Conservation (phyloP, 1,140 invertebrate genomes). For the Gryllus bimaculatus region DNA sequence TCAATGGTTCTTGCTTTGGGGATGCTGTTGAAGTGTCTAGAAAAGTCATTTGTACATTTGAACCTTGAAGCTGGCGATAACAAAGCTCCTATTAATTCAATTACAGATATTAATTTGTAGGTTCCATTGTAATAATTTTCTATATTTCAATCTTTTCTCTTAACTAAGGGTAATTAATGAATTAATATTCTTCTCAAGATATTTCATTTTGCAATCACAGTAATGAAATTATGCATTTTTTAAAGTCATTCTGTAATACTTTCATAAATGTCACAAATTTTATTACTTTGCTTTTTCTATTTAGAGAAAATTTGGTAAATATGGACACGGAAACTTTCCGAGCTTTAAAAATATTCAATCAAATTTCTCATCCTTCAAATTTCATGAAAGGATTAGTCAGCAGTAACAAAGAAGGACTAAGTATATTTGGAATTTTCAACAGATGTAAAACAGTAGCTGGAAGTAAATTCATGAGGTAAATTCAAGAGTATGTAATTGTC, state of each 20-base stretch:
- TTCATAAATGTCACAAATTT: background rate
- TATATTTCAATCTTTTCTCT: background rate
- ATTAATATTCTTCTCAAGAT: background rate
- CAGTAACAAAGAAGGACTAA: slow-evolving; percentile 55
- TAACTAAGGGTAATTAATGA: background rate
- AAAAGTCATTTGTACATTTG: slow-evolving; percentile 54
- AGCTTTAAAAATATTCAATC: slow-evolving; percentile 64
- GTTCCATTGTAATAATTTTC: slow-evolving; percentile 25
- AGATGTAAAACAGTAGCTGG: slow-evolving; percentile 57
- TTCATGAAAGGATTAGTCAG: slow-evolving; percentile 54
- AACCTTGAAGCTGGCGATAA: slow-evolving; percentile 40
- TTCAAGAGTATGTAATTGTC: background rate
- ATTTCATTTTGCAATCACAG: background rate
- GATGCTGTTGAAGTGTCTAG: slow-evolving; percentile 61
- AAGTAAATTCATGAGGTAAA: slow-evolving; percentile 40
- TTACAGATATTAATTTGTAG: slow-evolving; percentile 56
- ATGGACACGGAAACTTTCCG: slow-evolving; percentile 62
- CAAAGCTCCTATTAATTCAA: slow-evolving; percentile 45
- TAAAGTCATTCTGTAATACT: background rate
- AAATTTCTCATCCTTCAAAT: slow-evolving; percentile 60
- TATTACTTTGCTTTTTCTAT: slow-evolving; percentile 20
- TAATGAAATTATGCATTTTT: too few relatives aligned
- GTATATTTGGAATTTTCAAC: slow-evolving; percentile 61
- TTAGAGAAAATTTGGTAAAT: slow-evolving; percentile 55
- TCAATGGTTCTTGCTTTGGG: slow-evolving; percentile 61